These are phyloP conservation scores for Puma concolor DNA, from an alignment of 2,113 vertebrate genomes.

Conservation along the genomic window DNA sequence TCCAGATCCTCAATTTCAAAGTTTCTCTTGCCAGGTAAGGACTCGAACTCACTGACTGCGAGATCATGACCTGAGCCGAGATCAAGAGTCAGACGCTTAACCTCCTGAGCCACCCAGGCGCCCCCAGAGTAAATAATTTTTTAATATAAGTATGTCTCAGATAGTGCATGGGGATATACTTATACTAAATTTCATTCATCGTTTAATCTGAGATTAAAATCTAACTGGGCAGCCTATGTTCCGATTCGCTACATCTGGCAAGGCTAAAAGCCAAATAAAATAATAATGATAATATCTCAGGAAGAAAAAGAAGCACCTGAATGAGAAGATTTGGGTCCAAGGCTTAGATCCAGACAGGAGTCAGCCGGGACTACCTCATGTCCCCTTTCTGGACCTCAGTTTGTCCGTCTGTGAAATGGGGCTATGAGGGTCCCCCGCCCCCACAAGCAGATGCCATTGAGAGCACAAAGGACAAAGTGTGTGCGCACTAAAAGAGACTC, in stretches of 20 bases:
- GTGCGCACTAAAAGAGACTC: neutral
- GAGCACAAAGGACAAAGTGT: neutral
- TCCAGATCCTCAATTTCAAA: neutral
- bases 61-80: too few relatives aligned
- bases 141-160: neutral
- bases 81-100: too few relatives aligned
- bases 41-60: too few relatives aligned
- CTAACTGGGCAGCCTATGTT: neutral
- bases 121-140: neutral
- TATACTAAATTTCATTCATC: too few relatives aligned
- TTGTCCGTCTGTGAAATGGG: constrained; percentile 33
- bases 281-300: neutral
- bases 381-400: constrained; percentile 65
- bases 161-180: neutral
- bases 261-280: neutral
- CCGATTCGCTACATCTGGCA: neutral
- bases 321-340: neutral
- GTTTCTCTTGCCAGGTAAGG: neutral
- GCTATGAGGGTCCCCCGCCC: fast-evolving
- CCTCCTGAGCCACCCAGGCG: too few relatives aligned
- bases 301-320: neutral
- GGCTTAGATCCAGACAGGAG: constrained; percentile 17
- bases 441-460: neutral
- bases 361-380: constrained; percentile 81
- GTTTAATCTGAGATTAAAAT: neutral